Evolutionary conservation across 2,888 invertebrate species (phyloP), one percentile per base, ranked within the genome.

Genomic region (Lasius fuliginosus): DNA sequence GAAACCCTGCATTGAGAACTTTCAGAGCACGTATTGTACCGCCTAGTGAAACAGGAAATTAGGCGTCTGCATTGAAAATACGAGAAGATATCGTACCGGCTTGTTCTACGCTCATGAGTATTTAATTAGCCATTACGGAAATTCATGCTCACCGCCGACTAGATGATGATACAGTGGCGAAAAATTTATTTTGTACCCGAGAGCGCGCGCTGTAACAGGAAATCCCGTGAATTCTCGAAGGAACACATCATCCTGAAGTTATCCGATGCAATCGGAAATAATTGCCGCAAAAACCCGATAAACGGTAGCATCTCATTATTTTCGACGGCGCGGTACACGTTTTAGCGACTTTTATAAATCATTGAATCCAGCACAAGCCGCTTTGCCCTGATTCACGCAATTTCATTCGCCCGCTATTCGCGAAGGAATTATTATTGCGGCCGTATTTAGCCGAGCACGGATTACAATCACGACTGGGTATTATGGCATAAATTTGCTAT

Each of bases 401-500:
- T 75, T 86, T 65, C 83, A 27, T 82, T 79, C 75, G 75, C 58
- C 77, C 65, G 33, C 49, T 68, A 67, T 53, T 81, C 64, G 83
- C 64, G 30, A 27, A 62, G 49, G 62, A 60, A 77, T 89, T 79
- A 88, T 83, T 76, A 86, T 71, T 27, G 68, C 12, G 81, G 76
- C 74, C 83, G 76, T 83, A 85, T 85, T 83, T 83, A 73, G 46
- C 69, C 36, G 76, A 46, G 46, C 81, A 71, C 58, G 65, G 62
- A 87, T 83, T 68, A 76, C 81, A 77, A 83, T 81, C 88, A 81
- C 68, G 62, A 85, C 69, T 79, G 88, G 86, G 81, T 83, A 87
- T 89, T 87, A 79, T 79, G 86, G 84, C 82, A 77, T 84, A 88
- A 88, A 89, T 87, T 86, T 75, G 73, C 79, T 68, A 82, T 69